phyloP scores from a whole-genome alignment of 2,113 vertebrate genomes.

The Asarcornis scutulata region DNA sequence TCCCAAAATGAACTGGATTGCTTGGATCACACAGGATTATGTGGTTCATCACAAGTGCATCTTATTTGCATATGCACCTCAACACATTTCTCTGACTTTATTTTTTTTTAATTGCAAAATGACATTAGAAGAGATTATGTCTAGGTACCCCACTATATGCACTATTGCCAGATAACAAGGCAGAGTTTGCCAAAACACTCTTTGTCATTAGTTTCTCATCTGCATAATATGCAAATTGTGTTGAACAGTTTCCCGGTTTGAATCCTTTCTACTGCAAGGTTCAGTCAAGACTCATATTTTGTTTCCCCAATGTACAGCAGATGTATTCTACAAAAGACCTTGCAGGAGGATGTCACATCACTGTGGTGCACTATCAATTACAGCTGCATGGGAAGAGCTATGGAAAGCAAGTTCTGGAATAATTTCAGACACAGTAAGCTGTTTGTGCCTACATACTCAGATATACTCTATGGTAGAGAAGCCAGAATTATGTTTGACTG shows the following conservation, averaged over 20 bases:
- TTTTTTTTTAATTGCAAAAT: conserved; percentile 73
- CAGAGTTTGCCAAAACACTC: conserved; percentile 69
- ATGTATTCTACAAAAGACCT: conserved; percentile 70
- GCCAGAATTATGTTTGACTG: background rate
- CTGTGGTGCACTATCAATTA: background rate
- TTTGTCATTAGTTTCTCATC: conserved; percentile 77
- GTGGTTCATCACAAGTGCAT: conserved; percentile 27
- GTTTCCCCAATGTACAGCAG: conserved; percentile 61
- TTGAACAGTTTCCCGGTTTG: conserved; percentile 68
- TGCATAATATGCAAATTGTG: conserved; percentile 76
- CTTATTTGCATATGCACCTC: conserved; percentile 51
- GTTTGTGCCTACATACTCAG: background rate
- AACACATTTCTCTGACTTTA: conserved; percentile 42
- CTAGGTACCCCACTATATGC: conserved; percentile 54
- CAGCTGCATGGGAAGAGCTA: conserved; percentile 36
- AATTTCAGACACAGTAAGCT: conserved; percentile 25
- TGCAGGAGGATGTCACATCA: conserved; percentile 52
- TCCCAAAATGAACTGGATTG: conserved; percentile 54
- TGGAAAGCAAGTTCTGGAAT: conserved; percentile 50
- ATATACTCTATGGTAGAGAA: background rate
- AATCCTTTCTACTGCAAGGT: conserved; percentile 59
- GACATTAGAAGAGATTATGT: conserved; percentile 69
- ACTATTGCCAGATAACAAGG: conserved; percentile 65
- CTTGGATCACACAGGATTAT: background rate
- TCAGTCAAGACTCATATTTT: conserved; percentile 70